Evolutionary conservation across 2,888 invertebrate genomes (phyloP).

Genomic region (Sarcophaga variegata): DNA sequence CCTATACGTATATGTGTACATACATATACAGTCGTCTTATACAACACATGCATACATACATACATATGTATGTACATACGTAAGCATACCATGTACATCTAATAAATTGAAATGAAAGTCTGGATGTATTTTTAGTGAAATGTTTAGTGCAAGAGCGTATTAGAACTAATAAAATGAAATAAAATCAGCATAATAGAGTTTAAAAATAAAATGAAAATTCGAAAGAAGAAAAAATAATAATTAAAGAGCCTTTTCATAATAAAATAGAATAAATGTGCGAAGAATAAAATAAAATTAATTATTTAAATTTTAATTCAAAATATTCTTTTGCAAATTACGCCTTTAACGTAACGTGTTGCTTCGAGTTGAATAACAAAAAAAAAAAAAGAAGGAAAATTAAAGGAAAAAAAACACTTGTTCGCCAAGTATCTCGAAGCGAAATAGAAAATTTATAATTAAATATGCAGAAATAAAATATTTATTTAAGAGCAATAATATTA

Average conservation of each 20-base stretch:
- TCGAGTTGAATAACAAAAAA: too few relatives aligned
- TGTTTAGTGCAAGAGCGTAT: not conserved
- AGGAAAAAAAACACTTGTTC: not conserved
- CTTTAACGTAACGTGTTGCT: too few relatives aligned
- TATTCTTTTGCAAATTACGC: not conserved
- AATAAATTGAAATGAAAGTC: not conserved
- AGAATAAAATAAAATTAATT: conserved; percentile 9
- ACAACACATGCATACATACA: conserved; percentile 1
- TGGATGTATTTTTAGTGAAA: conserved; percentile 3
- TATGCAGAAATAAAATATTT: not conserved
- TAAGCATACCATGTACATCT: too few relatives aligned
- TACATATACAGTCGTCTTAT: not conserved
- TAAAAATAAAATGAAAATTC: not conserved
- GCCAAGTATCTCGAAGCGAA: not conserved
- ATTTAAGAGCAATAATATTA: not conserved
- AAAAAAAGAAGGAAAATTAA: too few relatives aligned
- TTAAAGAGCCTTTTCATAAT: not conserved
- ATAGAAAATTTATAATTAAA: not conserved
- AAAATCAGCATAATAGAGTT: not conserved
- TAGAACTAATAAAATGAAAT: not conserved
- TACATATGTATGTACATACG: too few relatives aligned
- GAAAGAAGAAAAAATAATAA: not conserved
- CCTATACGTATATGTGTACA: not conserved
- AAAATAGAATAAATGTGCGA: conserved; percentile 7
- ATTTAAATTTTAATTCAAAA: conserved; percentile 34